Evolutionary conservation across 2,888 invertebrate genomes (phyloP), one percentile per base, ranked within the genome.

Genomic region (Oscheius myriophilus): DNA sequence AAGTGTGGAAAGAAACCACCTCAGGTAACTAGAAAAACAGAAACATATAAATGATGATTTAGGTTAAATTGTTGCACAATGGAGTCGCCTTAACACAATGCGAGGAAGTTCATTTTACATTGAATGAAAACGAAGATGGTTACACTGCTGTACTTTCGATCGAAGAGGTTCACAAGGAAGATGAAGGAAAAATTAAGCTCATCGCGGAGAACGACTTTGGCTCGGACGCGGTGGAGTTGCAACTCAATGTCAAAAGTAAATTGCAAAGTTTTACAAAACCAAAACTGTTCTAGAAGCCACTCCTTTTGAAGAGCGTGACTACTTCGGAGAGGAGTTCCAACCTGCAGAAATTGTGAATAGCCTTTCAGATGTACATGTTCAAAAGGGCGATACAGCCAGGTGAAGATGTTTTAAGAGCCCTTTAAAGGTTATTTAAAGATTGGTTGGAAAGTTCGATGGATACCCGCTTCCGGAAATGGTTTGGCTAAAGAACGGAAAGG

Each of bases 381-480:
- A 73, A 25, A 76, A 80, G 55, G 80, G 80, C 49, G 78, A 76
- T 12, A 73, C 72, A 21, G 78, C 75, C 0, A 72, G 57, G 66
- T 73, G n/a, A 41, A 54, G 7, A 43, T 7, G 25, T 16, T 23
- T 11, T 26, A n/a, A 14, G 7, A 21, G 16, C 23, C 4, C 51
- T 49, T n/a, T 63, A 46, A 16, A n/a, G n/a, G 4, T 39, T 14
- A 52, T 9, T 2, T 71, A n/a, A 54, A 79, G 79, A 41, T 65
- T 87, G 72, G 70, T 84, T 26, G 87, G 87, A 76, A 84, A 86
- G 73, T 86, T 87, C 58, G 82, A 74, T 23, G 84, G 84, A 1
- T 81, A 78, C 33, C 86, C 86, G 25, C 64, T 80, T 4, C 86
- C 86, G 1, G 75, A 78, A 42, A 72, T 82, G 67, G 71, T 82